These are phyloP conservation scores for Coreoperca whiteheadi DNA, from an alignment of 2,113 vertebrate genomes.

Conservation along the genomic window DNA sequence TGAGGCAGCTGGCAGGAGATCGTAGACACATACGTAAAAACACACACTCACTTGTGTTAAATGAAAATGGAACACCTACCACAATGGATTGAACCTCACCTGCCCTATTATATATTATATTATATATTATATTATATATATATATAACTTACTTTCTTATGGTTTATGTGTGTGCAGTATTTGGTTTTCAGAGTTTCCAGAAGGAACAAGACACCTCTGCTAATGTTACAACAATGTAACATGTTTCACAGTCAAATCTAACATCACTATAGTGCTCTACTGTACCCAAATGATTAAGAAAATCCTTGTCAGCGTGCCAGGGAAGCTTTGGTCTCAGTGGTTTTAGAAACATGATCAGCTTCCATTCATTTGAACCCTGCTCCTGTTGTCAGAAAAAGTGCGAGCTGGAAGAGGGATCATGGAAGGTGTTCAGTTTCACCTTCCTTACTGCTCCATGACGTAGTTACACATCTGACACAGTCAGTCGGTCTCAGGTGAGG, in stretches of 20 bases:
- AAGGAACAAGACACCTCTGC: neutral
- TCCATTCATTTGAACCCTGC: constrained; percentile 16
- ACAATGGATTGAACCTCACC: neutral
- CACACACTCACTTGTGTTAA: neutral
- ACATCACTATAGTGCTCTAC: neutral
- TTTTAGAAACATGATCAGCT: constrained; percentile 63
- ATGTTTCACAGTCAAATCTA: neutral
- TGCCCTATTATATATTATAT: neutral
- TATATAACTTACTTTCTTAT: neutral
- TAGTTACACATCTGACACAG: constrained; percentile 37
- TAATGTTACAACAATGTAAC: neutral
- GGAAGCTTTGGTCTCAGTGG: neutral
- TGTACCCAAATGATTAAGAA: constrained; percentile 5
- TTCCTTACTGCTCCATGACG: constrained; percentile 66
- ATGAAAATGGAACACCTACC: neutral
- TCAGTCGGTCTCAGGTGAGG: constrained; percentile 29
- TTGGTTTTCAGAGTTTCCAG: neutral
- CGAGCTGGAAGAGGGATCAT: neutral
- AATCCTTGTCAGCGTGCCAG: neutral
- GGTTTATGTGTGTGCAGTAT: neutral
- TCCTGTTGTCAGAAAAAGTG: constrained; percentile 39
- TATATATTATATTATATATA: no score
- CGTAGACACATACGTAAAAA: neutral
- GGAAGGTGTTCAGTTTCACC: constrained; percentile 63
- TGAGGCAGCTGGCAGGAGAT: neutral